Conservation (phyloP, 2,797 vertebrate species). For the Nyctibius grandis region DNA sequence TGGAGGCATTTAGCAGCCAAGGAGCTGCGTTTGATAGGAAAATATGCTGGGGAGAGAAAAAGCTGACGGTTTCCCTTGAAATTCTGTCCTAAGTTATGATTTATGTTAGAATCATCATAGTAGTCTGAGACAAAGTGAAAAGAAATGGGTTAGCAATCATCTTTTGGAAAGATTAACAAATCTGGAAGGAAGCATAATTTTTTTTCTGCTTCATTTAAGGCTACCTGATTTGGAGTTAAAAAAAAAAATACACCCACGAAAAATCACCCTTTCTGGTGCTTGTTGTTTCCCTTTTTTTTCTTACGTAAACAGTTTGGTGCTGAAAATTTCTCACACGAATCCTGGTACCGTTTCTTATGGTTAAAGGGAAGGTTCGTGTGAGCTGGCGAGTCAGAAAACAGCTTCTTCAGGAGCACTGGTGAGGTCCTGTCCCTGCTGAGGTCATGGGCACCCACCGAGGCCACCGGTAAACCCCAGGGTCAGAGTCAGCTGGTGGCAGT, state of each 20-base stretch:
- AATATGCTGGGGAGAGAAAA: not conserved
- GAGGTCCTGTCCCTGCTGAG: rapidly evolving
- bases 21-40: not conserved
- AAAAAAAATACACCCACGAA: not conserved
- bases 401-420: not conserved
- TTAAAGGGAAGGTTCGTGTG: not conserved
- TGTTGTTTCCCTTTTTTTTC: not conserved
- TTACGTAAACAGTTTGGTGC: not conserved
- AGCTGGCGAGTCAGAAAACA: not conserved
- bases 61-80: not conserved
- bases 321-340: not conserved
- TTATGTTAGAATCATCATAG: not conserved
- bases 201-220: not conserved
- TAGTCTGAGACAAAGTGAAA: not conserved
- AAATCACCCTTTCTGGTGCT: not conserved
- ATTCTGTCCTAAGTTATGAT: not conserved
- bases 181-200: not conserved
- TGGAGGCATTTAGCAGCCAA: not conserved
- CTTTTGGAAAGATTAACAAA: not conserved
- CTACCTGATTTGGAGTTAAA: not conserved
- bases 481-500: not conserved
- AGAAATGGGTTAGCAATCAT: not conserved
- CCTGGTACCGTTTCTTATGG: not conserved
- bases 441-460: not conserved
- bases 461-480: not conserved